These are phyloP conservation scores for Gryllus bimaculatus DNA, from an alignment of 1,140 invertebrate species.

Conservation along the genomic window DNA sequence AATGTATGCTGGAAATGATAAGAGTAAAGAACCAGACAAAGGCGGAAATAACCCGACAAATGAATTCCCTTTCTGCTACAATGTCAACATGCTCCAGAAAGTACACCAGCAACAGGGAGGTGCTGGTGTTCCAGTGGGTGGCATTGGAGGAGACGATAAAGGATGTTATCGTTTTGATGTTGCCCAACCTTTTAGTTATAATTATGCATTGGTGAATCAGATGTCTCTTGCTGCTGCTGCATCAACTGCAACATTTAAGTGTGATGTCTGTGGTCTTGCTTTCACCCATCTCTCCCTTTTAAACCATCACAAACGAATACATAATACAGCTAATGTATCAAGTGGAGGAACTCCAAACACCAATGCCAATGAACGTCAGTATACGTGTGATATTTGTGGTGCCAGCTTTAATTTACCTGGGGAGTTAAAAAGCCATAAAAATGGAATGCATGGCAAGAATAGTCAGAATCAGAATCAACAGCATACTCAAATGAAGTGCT, in stretches of 20 bases:
- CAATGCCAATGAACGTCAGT: constrained; percentile 35
- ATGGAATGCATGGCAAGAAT: constrained; percentile 20
- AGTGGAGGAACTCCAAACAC: constrained; percentile 35
- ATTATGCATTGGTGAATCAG: constrained; percentile 49
- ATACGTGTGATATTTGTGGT: constrained; percentile 47
- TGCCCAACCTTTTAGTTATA: constrained; percentile 58
- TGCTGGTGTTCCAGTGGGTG: constrained; percentile 33
- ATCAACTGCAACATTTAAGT: constrained; percentile 72
- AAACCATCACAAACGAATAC: constrained; percentile 72
- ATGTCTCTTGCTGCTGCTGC: constrained; percentile 51
- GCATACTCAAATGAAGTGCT: constrained; percentile 31
- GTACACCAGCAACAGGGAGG: constrained; percentile 32
- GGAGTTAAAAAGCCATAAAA: constrained; percentile 39
- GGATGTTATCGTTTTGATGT: constrained; percentile 53
- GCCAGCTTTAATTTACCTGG: constrained; percentile 44
- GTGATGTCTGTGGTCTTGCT: constrained; percentile 73
- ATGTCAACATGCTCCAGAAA: constrained; percentile 46
- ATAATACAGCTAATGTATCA: constrained; percentile 40
- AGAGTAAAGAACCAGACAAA: constrained; percentile 20
- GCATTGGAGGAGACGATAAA: constrained; percentile 43
- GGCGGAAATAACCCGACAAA: constrained; percentile 32
- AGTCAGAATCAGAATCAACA: constrained; percentile 18
- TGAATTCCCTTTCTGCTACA: constrained; percentile 46
- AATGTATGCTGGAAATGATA: constrained; percentile 17
- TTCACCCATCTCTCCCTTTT: constrained; percentile 66